phyloP scores from a whole-genome alignment of 2,888 invertebrate genomes.

The Lottia scabra region DNA sequence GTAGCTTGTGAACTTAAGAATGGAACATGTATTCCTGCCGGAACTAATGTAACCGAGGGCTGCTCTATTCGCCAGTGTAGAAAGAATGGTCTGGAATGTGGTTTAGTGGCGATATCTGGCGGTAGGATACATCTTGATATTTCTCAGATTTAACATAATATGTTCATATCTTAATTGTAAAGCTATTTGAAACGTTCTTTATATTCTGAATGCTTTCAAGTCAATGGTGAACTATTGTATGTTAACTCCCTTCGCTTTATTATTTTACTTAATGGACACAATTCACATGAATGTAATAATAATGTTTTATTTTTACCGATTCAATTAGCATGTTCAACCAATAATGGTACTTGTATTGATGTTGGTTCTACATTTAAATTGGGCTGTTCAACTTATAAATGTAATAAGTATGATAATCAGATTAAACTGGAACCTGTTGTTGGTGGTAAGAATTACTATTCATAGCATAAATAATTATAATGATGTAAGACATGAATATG shows the following conservation, averaged over 20 bases:
- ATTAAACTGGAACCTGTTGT: background rate
- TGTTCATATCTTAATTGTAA: too few relatives aligned
- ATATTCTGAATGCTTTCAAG: too few relatives aligned
- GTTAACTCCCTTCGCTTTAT: too few relatives aligned
- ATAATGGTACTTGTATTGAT: background rate
- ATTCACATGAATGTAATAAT: too few relatives aligned
- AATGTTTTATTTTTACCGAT: too few relatives aligned
- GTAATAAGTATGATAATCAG: background rate
- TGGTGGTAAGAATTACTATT: background rate
- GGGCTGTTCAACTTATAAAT: constrained; percentile 14
- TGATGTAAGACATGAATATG: too few relatives aligned
- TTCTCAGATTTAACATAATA: too few relatives aligned
- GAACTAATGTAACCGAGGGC: background rate
- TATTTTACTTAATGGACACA: too few relatives aligned
- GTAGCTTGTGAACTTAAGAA: background rate
- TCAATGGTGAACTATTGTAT: too few relatives aligned
- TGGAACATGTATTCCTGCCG: background rate
- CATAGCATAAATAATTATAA: too few relatives aligned
- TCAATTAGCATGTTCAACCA: background rate
- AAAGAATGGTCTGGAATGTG: background rate
- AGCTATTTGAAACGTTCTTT: too few relatives aligned
- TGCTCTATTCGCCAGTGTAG: background rate
- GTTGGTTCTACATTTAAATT: background rate
- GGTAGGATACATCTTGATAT: background rate
- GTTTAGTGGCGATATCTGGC: background rate